A percentile compares a stretch with the other conserved stretches of the same genome.
These are phyloP conservation scores for Hemicentrotus pulcherrimus DNA, from an alignment of 35 echinoderm and acorn worm genomes.

Conservation along the genomic window DNA sequence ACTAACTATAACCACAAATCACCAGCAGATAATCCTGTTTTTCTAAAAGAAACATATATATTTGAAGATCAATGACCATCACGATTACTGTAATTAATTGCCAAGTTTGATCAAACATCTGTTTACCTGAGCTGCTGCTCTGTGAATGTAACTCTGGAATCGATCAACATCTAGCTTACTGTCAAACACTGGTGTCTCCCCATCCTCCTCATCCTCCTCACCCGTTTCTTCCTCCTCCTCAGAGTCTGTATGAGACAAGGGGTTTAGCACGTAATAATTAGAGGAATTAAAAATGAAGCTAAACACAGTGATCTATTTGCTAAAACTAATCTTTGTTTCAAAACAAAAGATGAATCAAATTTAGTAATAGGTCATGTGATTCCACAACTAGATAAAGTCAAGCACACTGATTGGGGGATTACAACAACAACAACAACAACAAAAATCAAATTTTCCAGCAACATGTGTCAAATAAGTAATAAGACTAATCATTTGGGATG, in stretches of 20 bases:
- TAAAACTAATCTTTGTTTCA: background rate
- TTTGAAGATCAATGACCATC: too few species aligned
- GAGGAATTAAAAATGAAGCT: too few species aligned
- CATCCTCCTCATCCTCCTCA: background rate
- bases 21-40: too few species aligned
- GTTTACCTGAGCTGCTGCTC: background rate
- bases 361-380: too few species aligned
- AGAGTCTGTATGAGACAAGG: background rate
- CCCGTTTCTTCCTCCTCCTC: background rate
- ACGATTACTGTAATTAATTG: too few species aligned
- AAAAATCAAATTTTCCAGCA: background rate
- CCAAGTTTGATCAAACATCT: background rate
- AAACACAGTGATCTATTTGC: too few species aligned
- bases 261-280: too few species aligned
- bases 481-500: too few species aligned
- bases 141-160: slow-evolving; percentile 6
- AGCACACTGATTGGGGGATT: too few species aligned
- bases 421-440: background rate
- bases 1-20: too few species aligned
- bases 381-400: too few species aligned
- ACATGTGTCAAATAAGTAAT: background rate
- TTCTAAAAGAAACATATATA: too few species aligned
- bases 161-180: slow-evolving; percentile 26
- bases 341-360: background rate
- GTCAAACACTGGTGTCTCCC: slow-evolving; percentile 25